Evolutionary conservation across 2,888 invertebrate genomes (phyloP), one percentile per base, ranked within the genome.

Genomic region (Apoda limacodes): DNA sequence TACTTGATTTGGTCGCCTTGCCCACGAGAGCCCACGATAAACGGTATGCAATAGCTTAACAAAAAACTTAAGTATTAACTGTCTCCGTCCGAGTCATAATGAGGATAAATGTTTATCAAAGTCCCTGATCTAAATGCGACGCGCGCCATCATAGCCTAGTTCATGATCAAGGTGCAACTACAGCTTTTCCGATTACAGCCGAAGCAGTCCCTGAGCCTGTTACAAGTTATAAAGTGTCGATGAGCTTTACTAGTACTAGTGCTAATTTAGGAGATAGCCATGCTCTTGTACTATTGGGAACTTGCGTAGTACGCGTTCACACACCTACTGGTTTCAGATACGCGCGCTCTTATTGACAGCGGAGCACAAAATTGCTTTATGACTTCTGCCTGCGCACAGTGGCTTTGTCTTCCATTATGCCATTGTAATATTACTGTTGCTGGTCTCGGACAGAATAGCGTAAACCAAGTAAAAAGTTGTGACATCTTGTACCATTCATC

Each of bases 291-390:
- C 13, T 32, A 9, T 15, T 32, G 1, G 32, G 32, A 3, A 32
- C 32, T 7, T 25, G 21, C 5, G 6, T 14, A 4, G 20, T 32
- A n/a, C 26, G 13, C 9, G 32, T 26, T 4, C 9, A 15, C 4
- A 21, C 13, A n/a, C n/a, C n/a, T n/a, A n/a, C n/a, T n/a, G n/a
- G n/a, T n/a, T n/a, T n/a, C n/a, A n/a, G n/a, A 17, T 14, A 23
- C 15, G 2, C 35, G 35, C 6, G 31, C 31, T 2, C 10, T 35
- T 2, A 31, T 35, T 6, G 35, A 35, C 17, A 35, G 31, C 13
- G 28, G 31, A 1, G 30, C 35, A 3, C 28, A 31, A 9, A 25
- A 28, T 19, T 31, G 23, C 9, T 35, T 35, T 14, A 25, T 35
- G n/a, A 35, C 31, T 2, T n/a, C 21, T 1, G 11, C 15, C 4